Base-by-base conservation (phyloP, 2,113 vertebrate genomes). In the Montifringilla adamsi region DNA sequence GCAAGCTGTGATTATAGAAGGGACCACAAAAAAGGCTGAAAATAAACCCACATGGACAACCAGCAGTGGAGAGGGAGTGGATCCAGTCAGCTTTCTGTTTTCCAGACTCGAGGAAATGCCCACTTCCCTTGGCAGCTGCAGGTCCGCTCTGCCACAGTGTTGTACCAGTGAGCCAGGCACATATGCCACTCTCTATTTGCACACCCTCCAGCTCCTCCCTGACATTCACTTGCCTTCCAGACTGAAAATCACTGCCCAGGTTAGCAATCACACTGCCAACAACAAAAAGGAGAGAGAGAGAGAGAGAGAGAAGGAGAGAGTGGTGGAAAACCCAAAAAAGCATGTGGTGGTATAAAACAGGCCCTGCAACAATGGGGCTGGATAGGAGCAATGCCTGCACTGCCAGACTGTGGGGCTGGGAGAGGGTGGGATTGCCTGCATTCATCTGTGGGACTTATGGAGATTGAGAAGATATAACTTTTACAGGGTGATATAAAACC, bases 131-230 rank as follows among this genome's bases (percentile, higher is more conserved):
- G 2, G 52, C 73, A 67, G 69, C 39, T 37, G 11, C 1, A 4
- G 14, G 20, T 33, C 74, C 0, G 0, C 22, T 62, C 66, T 1
- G 2, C 31, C 0, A 0, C 1, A 0, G 33, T 0, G 0, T 20
- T 46, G 20, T 27, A 69, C 14, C 30, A 20, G 33, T 0, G 5
- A 70, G 74, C 35, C 76, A 31, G 60, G 44, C 74, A 26, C 0
- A 0, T n/a, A 9, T 13, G 5, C 28, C 2, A 1, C 19, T 80
- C 44, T 52, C 18, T 35, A 1, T 69, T 23, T 55, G 44, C 63
- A 47, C 47, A 35, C 9, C 24, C 30, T 89, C 15, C 44, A 84
- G 39, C 76, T 92, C 60, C 52, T 74, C 37, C 37, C 19, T 4
- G 1, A 15, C 3, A 2, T 23, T 89, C 31, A 9, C 10, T 63